Percentiles rank a stretch among this genome's conserved stretches.
phyloP scores from a whole-genome alignment of 2,797 vertebrate species.

The Oophaga sylvatica region DNA sequence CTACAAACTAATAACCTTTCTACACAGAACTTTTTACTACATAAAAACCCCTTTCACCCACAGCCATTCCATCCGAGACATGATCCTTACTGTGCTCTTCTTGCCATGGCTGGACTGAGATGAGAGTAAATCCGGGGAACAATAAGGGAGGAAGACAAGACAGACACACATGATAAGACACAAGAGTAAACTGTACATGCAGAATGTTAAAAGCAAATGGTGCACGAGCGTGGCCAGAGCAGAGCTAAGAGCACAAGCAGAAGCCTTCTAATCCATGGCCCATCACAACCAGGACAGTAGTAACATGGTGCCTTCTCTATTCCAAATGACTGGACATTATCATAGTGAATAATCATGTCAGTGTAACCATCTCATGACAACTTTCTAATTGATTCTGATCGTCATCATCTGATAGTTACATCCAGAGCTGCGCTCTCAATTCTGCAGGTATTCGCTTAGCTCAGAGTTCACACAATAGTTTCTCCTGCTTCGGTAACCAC shows the following conservation, averaged over 20 bases:
- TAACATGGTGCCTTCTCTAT: background rate
- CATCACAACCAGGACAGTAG: background rate
- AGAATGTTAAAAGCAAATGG: slow-evolving; percentile 10
- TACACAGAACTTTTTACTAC: background rate
- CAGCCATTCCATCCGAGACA: background rate
- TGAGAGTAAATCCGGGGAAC: slow-evolving; percentile 33
- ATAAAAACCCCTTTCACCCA: background rate
- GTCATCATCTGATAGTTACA: background rate
- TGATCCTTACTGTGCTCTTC: slow-evolving; percentile 59
- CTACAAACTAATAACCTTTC: background rate
- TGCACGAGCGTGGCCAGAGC: background rate
- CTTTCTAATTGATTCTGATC: background rate
- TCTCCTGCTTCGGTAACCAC: background rate
- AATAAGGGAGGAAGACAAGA: slow-evolving; percentile 49
- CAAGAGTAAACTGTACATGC: slow-evolving; percentile 47
- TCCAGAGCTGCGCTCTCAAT: slow-evolving; percentile 10
- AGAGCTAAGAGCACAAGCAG: slow-evolving; percentile 3
- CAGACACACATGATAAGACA: slow-evolving; percentile 28
- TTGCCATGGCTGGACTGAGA: slow-evolving; percentile 60
- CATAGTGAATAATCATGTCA: too few relatives aligned
- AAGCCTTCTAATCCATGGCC: background rate
- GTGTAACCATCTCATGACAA: background rate
- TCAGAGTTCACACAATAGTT: background rate
- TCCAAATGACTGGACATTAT: background rate
- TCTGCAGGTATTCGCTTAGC: background rate